Conservation (phyloP, 2,113 vertebrate genomes). For the Empidonax alnorum region DNA sequence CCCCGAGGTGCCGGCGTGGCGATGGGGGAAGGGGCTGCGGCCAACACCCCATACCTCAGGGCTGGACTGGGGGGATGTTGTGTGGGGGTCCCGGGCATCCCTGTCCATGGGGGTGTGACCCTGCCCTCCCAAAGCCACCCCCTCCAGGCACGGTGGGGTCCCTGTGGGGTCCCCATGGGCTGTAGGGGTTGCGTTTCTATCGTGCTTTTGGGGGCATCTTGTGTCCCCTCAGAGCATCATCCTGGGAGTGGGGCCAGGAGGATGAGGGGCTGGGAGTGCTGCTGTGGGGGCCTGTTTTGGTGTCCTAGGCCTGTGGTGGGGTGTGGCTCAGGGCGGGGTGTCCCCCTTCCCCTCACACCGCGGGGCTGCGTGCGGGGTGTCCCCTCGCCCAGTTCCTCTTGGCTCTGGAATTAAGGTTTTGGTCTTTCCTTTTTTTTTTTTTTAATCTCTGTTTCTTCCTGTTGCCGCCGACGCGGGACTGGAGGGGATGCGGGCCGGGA, state of each 20-base stretch:
- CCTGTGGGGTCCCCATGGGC: not conserved
- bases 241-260: not conserved
- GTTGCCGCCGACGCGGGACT: not conserved
- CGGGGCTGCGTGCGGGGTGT: not conserved
- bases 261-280: not conserved
- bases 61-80: not conserved
- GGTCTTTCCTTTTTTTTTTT: not conserved
- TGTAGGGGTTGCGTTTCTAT: not conserved
- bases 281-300: not conserved
- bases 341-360: not conserved
- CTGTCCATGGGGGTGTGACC: not conserved
- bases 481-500: not conserved
- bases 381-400: constrained; percentile 12
- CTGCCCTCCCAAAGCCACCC: not conserved
- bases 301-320: not conserved
- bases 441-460: not conserved
- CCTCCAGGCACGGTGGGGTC: accelerated
- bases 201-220: not conserved
- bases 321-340: not conserved
- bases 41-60: not conserved
- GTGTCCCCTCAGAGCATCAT: not conserved
- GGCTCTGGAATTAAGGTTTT: not conserved
- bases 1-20: constrained; percentile 14
- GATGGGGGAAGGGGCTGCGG: constrained; percentile 50
- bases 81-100: not conserved